Evolutionary conservation across 2,113 vertebrate species (phyloP).

Genomic region (Hypomesus transpacificus): DNA sequence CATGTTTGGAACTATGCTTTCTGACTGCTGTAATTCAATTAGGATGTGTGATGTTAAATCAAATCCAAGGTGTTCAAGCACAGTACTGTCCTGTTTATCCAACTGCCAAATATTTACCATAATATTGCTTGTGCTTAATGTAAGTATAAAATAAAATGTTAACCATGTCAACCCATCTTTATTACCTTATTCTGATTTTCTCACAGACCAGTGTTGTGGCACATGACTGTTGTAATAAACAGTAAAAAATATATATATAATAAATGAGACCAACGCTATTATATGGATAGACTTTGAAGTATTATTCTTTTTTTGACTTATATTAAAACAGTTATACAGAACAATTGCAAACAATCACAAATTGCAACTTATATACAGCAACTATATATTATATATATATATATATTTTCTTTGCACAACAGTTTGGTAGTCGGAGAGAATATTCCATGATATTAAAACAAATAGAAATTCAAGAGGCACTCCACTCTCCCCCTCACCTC

Average conservation of each 20-base stretch:
- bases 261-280: slow-evolving; percentile 48
- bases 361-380: slow-evolving; percentile 90
- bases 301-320: slow-evolving; percentile 79
- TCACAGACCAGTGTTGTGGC: background rate
- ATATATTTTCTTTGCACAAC: slow-evolving; percentile 67
- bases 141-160: too few relatives aligned
- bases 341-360: slow-evolving; percentile 91
- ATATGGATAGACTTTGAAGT: slow-evolving; percentile 40
- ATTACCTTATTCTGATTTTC: too few relatives aligned
- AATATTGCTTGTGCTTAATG: too few relatives aligned
- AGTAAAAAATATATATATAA: slow-evolving; percentile 10
- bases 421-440: slow-evolving; percentile 70
- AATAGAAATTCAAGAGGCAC: slow-evolving; percentile 68
- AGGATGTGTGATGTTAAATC: too few relatives aligned
- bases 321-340: slow-evolving; percentile 95
- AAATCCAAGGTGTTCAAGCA: too few relatives aligned
- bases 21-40: too few relatives aligned
- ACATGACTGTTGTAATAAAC: slow-evolving; percentile 18
- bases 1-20: too few relatives aligned
- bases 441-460: slow-evolving; percentile 69
- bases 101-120: too few relatives aligned
- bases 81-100: too few relatives aligned
- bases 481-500: slow-evolving; percentile 56
- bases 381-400: slow-evolving; percentile 63
- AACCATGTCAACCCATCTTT: too few relatives aligned